Percentiles rank a stretch among this genome's conserved stretches.
Evolutionary conservation across 2,797 vertebrate species (phyloP).

Genomic region (Tachyglossus aculeatus): DNA sequence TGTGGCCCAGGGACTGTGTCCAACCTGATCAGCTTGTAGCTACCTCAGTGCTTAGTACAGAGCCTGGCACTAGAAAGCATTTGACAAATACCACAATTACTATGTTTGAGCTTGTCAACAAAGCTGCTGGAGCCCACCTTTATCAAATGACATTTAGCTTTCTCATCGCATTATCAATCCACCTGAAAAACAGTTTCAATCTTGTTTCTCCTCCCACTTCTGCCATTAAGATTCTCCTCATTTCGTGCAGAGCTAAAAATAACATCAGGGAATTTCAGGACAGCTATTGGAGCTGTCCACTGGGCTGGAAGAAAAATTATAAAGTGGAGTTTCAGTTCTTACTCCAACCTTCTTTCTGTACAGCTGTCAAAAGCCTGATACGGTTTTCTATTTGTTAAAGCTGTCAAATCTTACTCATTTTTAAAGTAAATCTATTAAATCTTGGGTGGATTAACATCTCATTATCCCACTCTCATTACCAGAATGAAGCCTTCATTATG

Average conservation of each 20-base stretch:
- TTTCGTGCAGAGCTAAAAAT: neutral
- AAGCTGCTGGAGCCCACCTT: too few relatives aligned
- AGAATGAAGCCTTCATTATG: slow-evolving; percentile 58
- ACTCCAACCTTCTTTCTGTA: neutral
- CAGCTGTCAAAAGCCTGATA: slow-evolving; percentile 34
- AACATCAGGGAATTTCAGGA: neutral
- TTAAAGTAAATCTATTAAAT: slow-evolving; percentile 60
- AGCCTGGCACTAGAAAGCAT: too few relatives aligned
- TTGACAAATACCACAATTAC: too few relatives aligned
- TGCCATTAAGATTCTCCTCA: neutral
- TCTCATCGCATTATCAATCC: too few relatives aligned
- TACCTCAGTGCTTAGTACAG: too few relatives aligned
- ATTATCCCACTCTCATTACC: slow-evolving; percentile 62
- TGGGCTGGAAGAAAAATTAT: slow-evolving; percentile 17
- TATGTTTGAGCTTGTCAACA: too few relatives aligned
- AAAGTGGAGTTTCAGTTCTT: neutral
- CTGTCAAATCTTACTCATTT: slow-evolving; percentile 46
- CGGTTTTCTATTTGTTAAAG: slow-evolving; percentile 43
- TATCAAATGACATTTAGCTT: too few relatives aligned
- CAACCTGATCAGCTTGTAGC: too few relatives aligned
- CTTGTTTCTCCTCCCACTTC: too few relatives aligned
- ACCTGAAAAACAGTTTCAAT: too few relatives aligned
- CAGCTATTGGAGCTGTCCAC: neutral
- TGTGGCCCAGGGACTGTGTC: too few relatives aligned
- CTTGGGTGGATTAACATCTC: slow-evolving; percentile 51